Evolutionary conservation across 1,140 invertebrate genomes (phyloP).

Genomic region (Onthophagus taurus): DNA sequence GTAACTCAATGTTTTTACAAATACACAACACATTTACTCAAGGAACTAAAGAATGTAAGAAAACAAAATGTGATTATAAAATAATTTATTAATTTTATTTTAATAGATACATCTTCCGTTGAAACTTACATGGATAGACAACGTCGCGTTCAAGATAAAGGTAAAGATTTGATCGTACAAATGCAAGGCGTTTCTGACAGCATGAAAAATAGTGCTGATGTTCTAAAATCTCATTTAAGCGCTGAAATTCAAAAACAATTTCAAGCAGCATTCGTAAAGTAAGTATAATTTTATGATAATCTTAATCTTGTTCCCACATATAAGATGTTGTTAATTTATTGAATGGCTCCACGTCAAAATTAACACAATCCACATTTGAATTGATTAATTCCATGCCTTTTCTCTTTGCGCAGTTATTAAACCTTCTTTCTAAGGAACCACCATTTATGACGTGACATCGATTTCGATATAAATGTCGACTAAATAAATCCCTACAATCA

Average conservation of each 20-base stretch:
- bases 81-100: constrained; percentile 16
- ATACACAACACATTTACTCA: constrained; percentile 75
- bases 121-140: constrained; percentile 36
- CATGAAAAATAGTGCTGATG: constrained; percentile 31
- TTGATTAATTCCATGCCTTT: not conserved
- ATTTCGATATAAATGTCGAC: not conserved
- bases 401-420: not conserved
- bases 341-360: constrained; percentile 1
- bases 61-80: no score
- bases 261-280: constrained; percentile 28
- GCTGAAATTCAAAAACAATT: constrained; percentile 34
- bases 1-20: constrained; percentile 77
- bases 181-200: constrained; percentile 34
- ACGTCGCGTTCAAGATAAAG: constrained; percentile 32
- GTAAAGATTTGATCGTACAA: constrained; percentile 33
- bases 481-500: not conserved
- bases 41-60: constrained; percentile 85
- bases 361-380: not conserved
- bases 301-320: constrained; percentile 3
- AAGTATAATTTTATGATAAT: constrained; percentile 16
- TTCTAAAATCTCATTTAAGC: constrained; percentile 24
- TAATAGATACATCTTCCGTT: constrained; percentile 33
- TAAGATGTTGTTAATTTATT: constrained; percentile 5
- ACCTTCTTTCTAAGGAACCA: not conserved
- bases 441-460: not conserved